These are phyloP conservation scores for Pogona vitticeps DNA, from an alignment of 2,113 vertebrate species.

Conservation along the genomic window DNA sequence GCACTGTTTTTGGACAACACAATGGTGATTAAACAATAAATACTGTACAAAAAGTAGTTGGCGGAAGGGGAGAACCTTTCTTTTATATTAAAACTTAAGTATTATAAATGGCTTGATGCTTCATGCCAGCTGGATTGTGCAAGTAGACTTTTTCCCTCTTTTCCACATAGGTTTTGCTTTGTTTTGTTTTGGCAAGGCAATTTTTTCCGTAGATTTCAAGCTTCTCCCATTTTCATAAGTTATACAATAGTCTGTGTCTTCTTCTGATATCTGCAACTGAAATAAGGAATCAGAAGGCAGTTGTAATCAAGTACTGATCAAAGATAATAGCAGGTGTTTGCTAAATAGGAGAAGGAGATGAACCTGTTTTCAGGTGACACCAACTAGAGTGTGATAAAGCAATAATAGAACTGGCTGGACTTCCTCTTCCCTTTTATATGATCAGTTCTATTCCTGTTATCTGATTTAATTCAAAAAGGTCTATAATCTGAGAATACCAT, in stretches of 20 bases:
- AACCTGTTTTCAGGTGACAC: background rate
- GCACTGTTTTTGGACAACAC: slow-evolving; percentile 12
- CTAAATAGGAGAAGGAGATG: background rate
- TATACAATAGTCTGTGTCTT: slow-evolving; percentile 42
- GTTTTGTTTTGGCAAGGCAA: slow-evolving; percentile 32
- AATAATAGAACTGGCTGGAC: background rate
- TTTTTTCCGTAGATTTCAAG: slow-evolving; percentile 54
- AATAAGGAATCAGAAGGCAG: background rate
- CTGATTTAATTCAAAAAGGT: background rate
- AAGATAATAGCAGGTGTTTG: background rate
- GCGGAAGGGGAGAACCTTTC: slow-evolving; percentile 22
- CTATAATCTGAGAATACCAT: no score
- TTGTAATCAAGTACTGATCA: background rate
- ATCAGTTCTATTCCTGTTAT: background rate
- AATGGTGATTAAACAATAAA: slow-evolving; percentile 57
- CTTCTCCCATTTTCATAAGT: slow-evolving; percentile 56
- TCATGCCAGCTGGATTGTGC: slow-evolving; percentile 49
- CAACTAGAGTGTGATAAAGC: background rate
- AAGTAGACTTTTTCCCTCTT: background rate
- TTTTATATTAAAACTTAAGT: slow-evolving; percentile 41
- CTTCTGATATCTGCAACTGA: background rate
- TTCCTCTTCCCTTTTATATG: background rate
- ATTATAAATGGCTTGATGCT: slow-evolving; percentile 30
- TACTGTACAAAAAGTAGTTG: slow-evolving; percentile 38
- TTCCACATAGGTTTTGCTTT: background rate